These are phyloP conservation scores for Cavia porcellus DNA, from an alignment of 2,113 vertebrate species.

Conservation along the genomic window DNA sequence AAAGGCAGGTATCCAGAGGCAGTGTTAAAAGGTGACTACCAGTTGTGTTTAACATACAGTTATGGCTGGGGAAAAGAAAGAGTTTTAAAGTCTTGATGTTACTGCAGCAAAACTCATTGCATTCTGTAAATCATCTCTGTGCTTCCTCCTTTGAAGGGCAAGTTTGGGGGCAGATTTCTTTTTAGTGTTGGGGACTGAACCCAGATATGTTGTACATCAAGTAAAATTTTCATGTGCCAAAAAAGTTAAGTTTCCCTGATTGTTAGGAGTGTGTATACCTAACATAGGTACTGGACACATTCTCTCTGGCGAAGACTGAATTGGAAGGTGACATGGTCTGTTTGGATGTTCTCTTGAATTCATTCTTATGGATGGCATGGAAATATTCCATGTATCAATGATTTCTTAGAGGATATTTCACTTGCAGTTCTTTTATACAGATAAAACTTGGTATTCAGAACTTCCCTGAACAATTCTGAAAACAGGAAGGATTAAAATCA, in stretches of 20 bases:
- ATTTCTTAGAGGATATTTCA: neutral
- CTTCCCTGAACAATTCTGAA: neutral
- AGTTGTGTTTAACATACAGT: neutral
- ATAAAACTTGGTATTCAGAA: neutral
- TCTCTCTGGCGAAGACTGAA: slow-evolving; percentile 75
- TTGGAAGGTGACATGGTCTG: slow-evolving; percentile 77
- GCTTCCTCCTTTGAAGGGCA: neutral
- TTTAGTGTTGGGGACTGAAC: neutral
- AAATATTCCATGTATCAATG: slow-evolving; percentile 66
- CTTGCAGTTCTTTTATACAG: neutral
- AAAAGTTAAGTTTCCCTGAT: slow-evolving; percentile 79
- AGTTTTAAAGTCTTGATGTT: slow-evolving; percentile 36
- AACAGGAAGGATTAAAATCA: neutral
- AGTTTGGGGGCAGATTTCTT: neutral
- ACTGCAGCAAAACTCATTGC: slow-evolving; percentile 24
- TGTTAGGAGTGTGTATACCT: slow-evolving; percentile 74
- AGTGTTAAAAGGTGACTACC: neutral
- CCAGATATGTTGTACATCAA: neutral
- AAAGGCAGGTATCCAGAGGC: neutral
- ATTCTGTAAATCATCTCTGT: neutral
- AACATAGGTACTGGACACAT: slow-evolving; percentile 71
- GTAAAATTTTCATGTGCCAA: neutral
- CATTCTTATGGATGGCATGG: slow-evolving; percentile 75
- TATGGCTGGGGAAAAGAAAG: neutral
- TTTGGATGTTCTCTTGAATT: slow-evolving; percentile 78